Conservation (phyloP, 2,888 invertebrate species). For the Phrixothrix hirtus region DNA sequence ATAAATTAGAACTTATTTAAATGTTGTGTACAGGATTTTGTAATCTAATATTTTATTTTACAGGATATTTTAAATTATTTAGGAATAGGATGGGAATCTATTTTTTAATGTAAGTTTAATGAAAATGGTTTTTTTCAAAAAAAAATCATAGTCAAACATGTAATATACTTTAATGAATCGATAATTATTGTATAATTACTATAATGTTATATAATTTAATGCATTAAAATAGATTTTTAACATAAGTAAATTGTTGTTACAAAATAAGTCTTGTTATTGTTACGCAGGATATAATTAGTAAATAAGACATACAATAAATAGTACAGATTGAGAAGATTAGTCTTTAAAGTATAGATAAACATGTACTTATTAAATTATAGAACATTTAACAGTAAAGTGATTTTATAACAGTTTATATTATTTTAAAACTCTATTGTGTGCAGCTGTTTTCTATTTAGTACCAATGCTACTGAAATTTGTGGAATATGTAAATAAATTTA, state of each 20-base stretch:
- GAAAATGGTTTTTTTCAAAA: too few relatives aligned
- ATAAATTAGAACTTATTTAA: too few relatives aligned
- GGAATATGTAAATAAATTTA: conserved; percentile 18
- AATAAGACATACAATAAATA: background rate
- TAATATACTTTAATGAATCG: conserved; percentile 27
- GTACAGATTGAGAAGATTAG: background rate
- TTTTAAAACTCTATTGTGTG: conserved; percentile 23
- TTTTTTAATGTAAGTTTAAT: too few relatives aligned
- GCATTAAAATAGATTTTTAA: conserved; percentile 23
- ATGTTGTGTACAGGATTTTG: too few relatives aligned
- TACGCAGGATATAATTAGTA: conserved; percentile 1
- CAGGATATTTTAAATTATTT: too few relatives aligned
- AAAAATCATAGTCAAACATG: conserved; percentile 12
- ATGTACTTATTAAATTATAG: conserved; percentile 6
- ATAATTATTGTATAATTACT: conserved; percentile 26
- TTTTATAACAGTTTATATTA: conserved; percentile 22
- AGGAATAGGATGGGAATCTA: too few relatives aligned
- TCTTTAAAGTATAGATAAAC: conserved; percentile 6
- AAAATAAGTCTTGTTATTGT: background rate
- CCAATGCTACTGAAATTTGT: conserved; percentile 22
- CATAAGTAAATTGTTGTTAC: conserved; percentile 11
- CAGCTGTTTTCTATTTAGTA: conserved; percentile 19
- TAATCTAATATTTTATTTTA: too few relatives aligned
- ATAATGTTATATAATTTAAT: conserved; percentile 17
- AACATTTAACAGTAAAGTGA: conserved; percentile 18